Evolutionary conservation across 1,140 invertebrate genomes (phyloP), one percentile per base, ranked within the genome.

Genomic region (Anastatus disparis): DNA sequence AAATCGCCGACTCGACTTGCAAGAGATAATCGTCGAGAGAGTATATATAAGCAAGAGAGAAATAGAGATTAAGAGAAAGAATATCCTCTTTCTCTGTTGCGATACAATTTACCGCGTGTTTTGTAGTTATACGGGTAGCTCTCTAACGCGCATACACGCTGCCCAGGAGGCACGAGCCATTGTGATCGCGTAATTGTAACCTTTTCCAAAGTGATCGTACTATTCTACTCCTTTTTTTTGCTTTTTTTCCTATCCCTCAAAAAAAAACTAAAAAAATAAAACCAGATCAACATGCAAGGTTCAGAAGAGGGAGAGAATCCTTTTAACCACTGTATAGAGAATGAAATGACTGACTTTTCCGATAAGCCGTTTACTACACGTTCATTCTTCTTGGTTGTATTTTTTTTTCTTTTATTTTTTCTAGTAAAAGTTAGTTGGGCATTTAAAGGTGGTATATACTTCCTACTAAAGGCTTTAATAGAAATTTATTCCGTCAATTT

Each of bases 131-230:
- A n/a, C n/a, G n/a, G n/a, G n/a, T n/a, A n/a, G n/a, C n/a, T n/a
- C n/a, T n/a, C n/a, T n/a, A n/a, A n/a, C n/a, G n/a, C n/a, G n/a
- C n/a, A n/a, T n/a, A n/a, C n/a, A n/a, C n/a, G n/a, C n/a, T n/a
- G n/a, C n/a, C n/a, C n/a, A n/a, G 78, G 76, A 76, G 74, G 68
- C 77, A 74, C 52, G 15, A 53, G 46, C 69, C 79, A 79, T 82
- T 81, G 81, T 79, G 74, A 76, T 79, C 73, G 77, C 74, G 79
- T 82, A 81, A 82, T 83, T 79, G 80, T 74, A 52, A 73, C 74
- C 70, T 79, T 78, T 81, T 76, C 76, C 64, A 56, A 56, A 15
- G 27, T 50, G 63, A 65, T 65, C 50, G 50, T 26, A 48, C 26
- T 46, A 27, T 12, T 31, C 38, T 44, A n/a, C 38, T 17, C 48